A percentile compares a stretch with the other conserved stretches of the same genome.
Evolutionary conservation across 2,888 invertebrate species (phyloP).

Genomic region (Yponomeuta cagnagella): DNA sequence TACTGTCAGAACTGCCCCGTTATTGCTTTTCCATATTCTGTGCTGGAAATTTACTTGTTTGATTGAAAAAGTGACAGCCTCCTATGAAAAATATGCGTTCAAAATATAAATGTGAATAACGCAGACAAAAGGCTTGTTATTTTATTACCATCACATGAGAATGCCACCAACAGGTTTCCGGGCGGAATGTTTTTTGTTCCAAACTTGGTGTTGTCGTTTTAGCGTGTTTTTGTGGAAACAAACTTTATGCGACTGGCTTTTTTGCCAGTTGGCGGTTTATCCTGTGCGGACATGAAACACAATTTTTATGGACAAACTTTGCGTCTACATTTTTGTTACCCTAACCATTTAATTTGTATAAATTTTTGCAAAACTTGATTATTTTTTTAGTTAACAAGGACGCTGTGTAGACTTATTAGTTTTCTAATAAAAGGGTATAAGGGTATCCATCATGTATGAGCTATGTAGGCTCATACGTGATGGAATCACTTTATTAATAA

Average conservation of each 20-base stretch:
- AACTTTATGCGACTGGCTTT: constrained; percentile 8
- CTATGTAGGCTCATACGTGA: too few species aligned
- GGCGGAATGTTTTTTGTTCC: neutral
- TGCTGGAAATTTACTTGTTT: neutral
- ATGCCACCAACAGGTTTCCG: constrained; percentile 1
- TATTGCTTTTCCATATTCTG: neutral
- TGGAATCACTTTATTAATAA: too few species aligned
- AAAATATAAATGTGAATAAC: neutral
- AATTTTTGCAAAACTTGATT: too few species aligned
- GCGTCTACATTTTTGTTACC: neutral
- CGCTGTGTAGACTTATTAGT: too few species aligned
- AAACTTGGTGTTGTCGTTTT: neutral
- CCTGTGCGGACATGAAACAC: constrained; percentile 12
- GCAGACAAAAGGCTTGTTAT: neutral
- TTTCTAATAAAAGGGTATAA: too few species aligned
- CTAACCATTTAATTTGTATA: neutral
- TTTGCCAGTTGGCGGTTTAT: constrained; percentile 4
- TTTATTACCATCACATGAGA: neutral
- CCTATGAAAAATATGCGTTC: neutral
- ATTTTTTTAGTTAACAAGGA: too few species aligned
- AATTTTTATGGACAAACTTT: constrained; percentile 14
- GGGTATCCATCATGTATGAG: too few species aligned
- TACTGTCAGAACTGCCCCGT: neutral
- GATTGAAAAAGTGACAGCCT: neutral
- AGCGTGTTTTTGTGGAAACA: constrained; percentile 11